Evolutionary conservation across 2,888 invertebrate species (phyloP).

Genomic region (Maniola hyperantus): DNA sequence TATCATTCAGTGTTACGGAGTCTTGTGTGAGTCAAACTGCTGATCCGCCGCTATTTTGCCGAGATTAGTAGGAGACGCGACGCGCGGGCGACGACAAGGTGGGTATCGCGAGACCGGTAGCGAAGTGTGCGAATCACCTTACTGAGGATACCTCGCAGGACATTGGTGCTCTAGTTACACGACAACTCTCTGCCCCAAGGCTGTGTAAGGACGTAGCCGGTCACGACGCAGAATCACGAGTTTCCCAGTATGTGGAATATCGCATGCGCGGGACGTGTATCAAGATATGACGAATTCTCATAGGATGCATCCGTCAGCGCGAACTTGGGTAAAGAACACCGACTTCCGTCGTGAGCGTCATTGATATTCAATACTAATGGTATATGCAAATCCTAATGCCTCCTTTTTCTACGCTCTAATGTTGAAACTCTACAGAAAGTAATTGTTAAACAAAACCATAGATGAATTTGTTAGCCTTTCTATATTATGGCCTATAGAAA

Average conservation of each 20-base stretch:
- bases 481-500: too few species aligned
- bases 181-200: slow-evolving; percentile 49
- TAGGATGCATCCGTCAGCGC: slow-evolving; percentile 44
- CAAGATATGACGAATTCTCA: slow-evolving; percentile 48
- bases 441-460: too few species aligned
- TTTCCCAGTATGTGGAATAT: slow-evolving; percentile 48
- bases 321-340: slow-evolving; percentile 59
- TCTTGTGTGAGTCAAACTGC: too few species aligned
- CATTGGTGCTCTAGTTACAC: neutral
- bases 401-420: slow-evolving; percentile 22
- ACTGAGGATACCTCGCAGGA: too few species aligned
- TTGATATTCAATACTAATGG: slow-evolving; percentile 49
- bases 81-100: too few species aligned
- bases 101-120: too few species aligned
- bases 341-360: slow-evolving; percentile 63
- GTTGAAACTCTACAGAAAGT: neutral
- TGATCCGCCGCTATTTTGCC: too few species aligned
- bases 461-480: too few species aligned
- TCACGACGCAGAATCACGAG: slow-evolving; percentile 56
- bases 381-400: slow-evolving; percentile 33
- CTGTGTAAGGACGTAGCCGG: slow-evolving; percentile 54
- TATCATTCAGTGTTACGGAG: too few species aligned
- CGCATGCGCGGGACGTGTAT: slow-evolving; percentile 52
- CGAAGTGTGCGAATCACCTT: too few species aligned
- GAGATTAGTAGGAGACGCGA: too few species aligned